Evolutionary conservation across 2,797 vertebrate genomes (phyloP).

Genomic region (Bucorvus abyssinicus): DNA sequence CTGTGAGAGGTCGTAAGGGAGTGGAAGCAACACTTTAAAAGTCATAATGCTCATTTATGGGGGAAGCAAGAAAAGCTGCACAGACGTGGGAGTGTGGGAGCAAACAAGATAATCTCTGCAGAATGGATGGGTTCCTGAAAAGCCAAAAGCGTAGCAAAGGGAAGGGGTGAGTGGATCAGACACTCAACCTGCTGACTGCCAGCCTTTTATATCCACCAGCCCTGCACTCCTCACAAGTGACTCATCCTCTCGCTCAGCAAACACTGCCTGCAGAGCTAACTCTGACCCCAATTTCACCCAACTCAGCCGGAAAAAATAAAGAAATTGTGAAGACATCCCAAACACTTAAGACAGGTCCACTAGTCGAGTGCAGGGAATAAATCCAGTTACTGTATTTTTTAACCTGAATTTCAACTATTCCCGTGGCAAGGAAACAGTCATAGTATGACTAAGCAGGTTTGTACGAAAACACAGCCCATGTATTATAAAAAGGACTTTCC

Average conservation of each 20-base stretch:
- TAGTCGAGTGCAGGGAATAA: not conserved
- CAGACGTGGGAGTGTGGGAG: rapidly evolving
- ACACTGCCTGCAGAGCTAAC: not conserved
- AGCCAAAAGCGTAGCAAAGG: not conserved
- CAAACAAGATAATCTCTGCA: not conserved
- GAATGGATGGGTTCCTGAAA: not conserved
- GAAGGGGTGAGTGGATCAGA: not conserved
- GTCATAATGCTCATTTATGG: rapidly evolving
- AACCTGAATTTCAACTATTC: not conserved
- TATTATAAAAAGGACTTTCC: not conserved
- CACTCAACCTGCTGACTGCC: not conserved
- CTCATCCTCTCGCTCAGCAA: not conserved
- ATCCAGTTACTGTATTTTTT: not conserved
- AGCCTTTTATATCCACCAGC: not conserved
- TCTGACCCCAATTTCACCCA: not conserved
- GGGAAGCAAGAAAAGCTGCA: not conserved
- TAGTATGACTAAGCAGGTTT: not conserved
- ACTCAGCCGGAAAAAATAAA: not conserved
- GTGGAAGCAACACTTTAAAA: not conserved
- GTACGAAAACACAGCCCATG: not conserved
- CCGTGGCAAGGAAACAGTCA: not conserved
- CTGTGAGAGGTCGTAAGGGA: not conserved
- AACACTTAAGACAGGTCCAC: not conserved
- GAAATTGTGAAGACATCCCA: not conserved
- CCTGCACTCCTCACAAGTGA: not conserved